phyloP scores from a whole-genome alignment of 92 coral and sea anemone species.

The Parazoanthus atlanticus region DNA sequence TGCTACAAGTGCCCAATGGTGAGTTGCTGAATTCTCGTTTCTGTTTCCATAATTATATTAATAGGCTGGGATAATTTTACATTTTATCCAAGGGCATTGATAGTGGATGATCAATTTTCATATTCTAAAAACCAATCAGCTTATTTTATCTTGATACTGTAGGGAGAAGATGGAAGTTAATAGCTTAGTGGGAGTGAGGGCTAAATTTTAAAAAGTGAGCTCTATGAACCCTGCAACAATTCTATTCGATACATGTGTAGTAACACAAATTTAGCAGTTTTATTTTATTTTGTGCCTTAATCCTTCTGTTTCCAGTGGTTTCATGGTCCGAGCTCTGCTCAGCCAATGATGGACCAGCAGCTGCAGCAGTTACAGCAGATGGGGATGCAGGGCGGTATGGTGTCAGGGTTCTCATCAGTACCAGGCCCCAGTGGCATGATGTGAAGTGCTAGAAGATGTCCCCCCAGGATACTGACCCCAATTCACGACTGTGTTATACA shows the following conservation, averaged over 20 bases:
- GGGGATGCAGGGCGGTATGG: constrained; percentile 6
- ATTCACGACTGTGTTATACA: too few species aligned
- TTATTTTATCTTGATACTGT: too few species aligned
- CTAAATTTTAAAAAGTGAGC: neutral
- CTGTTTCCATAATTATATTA: too few species aligned
- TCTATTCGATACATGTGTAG: neutral
- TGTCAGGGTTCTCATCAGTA: constrained; percentile 16
- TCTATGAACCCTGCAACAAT: too few species aligned
- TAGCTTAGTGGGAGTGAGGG: too few species aligned
- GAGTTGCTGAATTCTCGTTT: too few species aligned
- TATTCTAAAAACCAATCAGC: too few species aligned
- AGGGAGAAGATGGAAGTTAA: neutral
- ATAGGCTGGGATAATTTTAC: too few species aligned
- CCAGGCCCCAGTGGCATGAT: constrained; percentile 54
- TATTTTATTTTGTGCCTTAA: neutral
- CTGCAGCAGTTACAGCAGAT: constrained; percentile 3
- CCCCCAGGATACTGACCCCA: too few species aligned
- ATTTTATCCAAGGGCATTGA: too few species aligned
- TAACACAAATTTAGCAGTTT: neutral
- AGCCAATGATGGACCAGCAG: constrained; percentile 19
- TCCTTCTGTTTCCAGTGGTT: constrained; percentile 47
- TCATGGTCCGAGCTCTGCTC: constrained; percentile 41
- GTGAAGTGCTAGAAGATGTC: neutral
- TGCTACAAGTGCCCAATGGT: too few species aligned
- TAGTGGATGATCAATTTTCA: too few species aligned